Conservation (phyloP, 1,140 invertebrate genomes). For the Rhizoglyphus robini region DNA sequence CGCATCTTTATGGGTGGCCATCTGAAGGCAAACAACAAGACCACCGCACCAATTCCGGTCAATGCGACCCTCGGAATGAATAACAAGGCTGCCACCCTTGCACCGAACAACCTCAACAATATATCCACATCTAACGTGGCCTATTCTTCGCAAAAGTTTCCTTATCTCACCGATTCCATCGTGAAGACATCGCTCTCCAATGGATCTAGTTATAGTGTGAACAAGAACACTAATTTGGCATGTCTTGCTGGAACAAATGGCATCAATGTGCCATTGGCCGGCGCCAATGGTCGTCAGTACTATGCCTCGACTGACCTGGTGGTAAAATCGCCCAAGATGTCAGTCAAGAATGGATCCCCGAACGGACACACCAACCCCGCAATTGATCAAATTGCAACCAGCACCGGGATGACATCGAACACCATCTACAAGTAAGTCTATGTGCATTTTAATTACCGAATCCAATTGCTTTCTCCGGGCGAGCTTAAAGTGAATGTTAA, state of each 20-base stretch:
- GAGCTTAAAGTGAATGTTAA: background rate
- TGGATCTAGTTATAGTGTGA: background rate
- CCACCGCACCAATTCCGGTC: background rate
- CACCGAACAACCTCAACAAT: background rate
- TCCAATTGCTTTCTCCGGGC: background rate
- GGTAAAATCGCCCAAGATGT: background rate
- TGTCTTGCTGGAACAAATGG: too few species aligned
- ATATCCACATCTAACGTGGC: constrained; percentile 4
- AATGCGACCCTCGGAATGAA: background rate
- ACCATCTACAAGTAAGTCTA: constrained; percentile 15
- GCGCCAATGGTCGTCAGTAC: background rate
- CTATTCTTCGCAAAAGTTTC: constrained; percentile 9
- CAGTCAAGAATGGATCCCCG: background rate
- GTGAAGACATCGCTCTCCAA: background rate
- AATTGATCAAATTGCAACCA: background rate
- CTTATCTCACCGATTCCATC: background rate
- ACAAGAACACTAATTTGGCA: background rate
- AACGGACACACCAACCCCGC: background rate
- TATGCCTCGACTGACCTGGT: constrained; percentile 8
- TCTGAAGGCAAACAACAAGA: background rate
- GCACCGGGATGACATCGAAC: constrained; percentile 3
- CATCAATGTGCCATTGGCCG: too few species aligned
- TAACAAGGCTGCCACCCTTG: background rate
- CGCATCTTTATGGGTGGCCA: constrained; percentile 14
- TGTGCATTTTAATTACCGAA: background rate